Percentiles rank a stretch among this genome's conserved stretches.
These are phyloP conservation scores for Aphelocoma californica DNA, from an alignment of 2,797 vertebrate genomes.

Conservation along the genomic window DNA sequence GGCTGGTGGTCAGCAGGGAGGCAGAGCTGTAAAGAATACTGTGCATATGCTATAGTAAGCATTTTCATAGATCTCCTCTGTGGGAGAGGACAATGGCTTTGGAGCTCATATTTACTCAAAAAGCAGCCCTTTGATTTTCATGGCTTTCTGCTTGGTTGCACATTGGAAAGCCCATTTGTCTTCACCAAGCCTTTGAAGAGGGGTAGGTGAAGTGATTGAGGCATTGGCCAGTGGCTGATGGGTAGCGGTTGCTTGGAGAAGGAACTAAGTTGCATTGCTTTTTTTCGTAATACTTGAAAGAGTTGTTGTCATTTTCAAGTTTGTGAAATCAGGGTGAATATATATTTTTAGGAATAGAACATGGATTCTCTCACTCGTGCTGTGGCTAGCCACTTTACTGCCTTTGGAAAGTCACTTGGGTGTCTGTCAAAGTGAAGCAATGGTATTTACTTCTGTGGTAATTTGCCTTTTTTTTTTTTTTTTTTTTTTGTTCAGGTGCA, in stretches of 20 bases:
- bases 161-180: conserved; percentile 58
- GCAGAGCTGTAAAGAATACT: conserved; percentile 53
- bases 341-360: not conserved
- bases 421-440: not conserved
- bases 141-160: conserved; percentile 37
- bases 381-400: not conserved
- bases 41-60: conserved; percentile 54
- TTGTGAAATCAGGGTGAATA: not conserved
- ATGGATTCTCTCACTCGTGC: not conserved
- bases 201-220: conserved; percentile 1
- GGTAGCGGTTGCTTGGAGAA: not conserved
- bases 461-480: not conserved
- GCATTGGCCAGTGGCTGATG: not conserved
- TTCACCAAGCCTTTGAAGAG: conserved; percentile 44
- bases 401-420: not conserved
- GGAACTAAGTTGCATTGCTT: not conserved
- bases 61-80: conserved; percentile 48
- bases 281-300: not conserved
- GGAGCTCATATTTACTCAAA: conserved; percentile 56
- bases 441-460: not conserved
- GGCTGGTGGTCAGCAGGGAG: conserved; percentile 61
- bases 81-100: conserved; percentile 57
- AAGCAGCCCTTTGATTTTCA: conserved; percentile 62
- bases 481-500: not conserved
- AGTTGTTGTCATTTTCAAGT: not conserved